phyloP scores from a whole-genome alignment of 2,888 invertebrate genomes.

The Dorcus hopei region DNA sequence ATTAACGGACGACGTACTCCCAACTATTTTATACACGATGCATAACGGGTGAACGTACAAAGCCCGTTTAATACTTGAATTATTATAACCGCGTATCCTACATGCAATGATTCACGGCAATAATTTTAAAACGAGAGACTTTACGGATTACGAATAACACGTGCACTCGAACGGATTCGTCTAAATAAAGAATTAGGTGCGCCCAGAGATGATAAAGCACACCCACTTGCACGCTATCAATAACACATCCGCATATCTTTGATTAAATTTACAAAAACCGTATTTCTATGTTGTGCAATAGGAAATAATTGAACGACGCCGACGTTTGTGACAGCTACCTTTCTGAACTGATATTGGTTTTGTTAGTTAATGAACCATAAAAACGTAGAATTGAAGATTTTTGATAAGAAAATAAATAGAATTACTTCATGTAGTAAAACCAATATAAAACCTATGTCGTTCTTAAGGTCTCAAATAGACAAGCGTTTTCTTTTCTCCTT shows the following conservation, averaged over 20 bases:
- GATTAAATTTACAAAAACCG: background rate
- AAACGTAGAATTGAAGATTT: no score
- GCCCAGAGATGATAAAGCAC: conserved; percentile 23
- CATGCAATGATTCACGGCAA: background rate
- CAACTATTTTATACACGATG: no score
- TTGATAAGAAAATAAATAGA: no score
- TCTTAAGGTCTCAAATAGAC: no score
- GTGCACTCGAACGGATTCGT: conserved; percentile 18
- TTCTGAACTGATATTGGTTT: background rate
- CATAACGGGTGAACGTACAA: no score
- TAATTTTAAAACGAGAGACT: background rate
- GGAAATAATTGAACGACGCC: background rate
- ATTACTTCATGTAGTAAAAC: no score
- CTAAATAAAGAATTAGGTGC: conserved; percentile 23
- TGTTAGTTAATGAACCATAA: background rate
- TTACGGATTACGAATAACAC: conserved; percentile 15
- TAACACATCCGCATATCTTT: conserved; percentile 15
- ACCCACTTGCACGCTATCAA: conserved; percentile 23
- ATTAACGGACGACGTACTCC: no score
- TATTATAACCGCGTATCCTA: background rate
- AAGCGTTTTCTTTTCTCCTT: no score
- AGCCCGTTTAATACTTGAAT: no score
- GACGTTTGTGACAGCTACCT: background rate
- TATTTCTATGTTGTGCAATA: background rate
- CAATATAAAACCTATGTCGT: no score